These are phyloP conservation scores for Clangula hyemalis DNA, from an alignment of 2,797 vertebrate genomes.

Conservation along the genomic window DNA sequence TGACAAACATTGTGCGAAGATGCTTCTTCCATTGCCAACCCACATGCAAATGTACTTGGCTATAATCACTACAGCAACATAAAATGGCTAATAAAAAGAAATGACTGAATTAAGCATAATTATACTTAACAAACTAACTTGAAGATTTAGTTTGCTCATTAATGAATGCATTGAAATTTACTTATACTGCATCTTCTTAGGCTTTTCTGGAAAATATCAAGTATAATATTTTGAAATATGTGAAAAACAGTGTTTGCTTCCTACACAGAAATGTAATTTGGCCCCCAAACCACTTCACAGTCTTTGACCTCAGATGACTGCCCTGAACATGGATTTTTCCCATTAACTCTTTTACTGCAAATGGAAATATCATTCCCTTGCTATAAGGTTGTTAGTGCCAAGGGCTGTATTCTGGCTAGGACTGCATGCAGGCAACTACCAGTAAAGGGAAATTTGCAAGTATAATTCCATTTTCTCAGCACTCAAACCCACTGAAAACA, in stretches of 20 bases:
- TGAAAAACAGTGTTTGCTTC: neutral
- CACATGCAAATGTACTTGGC: neutral
- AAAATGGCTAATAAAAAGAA: conserved; percentile 25
- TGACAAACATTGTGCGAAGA: neutral
- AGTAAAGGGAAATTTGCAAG: conserved; percentile 16
- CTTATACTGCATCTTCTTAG: neutral
- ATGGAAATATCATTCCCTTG: conserved; percentile 4
- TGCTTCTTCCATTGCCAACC: neutral
- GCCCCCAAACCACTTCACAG: neutral
- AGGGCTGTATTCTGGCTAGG: conserved; percentile 7
- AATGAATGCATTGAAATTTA: neutral
- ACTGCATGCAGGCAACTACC: neutral
- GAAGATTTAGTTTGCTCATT: neutral
- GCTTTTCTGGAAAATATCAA: neutral
- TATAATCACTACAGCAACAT: neutral
- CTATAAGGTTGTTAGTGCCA: conserved; percentile 30
- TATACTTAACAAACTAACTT: neutral
- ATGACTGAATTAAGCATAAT: neutral
- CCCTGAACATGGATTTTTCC: neutral
- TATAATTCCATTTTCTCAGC: conserved; percentile 47
- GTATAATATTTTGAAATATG: neutral
- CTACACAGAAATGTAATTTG: neutral
- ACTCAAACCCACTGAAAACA: neutral
- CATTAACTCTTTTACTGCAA: conserved; percentile 42
- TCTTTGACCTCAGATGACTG: conserved; percentile 2